These are phyloP conservation scores for Acrocephalus arundinaceus DNA, from an alignment of 2,113 vertebrate genomes.

Conservation along the genomic window DNA sequence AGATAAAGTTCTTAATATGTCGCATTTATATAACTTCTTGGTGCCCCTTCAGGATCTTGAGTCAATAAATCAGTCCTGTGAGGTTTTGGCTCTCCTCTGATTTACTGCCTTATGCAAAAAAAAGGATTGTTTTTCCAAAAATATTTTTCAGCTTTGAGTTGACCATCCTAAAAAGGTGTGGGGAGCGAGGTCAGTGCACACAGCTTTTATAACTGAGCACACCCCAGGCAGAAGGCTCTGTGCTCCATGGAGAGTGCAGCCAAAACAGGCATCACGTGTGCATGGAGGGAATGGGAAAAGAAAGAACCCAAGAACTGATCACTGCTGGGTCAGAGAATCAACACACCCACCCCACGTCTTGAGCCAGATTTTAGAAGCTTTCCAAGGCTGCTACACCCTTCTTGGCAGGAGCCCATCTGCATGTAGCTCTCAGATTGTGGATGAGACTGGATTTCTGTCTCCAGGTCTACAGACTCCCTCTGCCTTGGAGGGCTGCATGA, in stretches of 20 bases:
- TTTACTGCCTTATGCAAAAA: background rate
- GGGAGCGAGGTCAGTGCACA: background rate
- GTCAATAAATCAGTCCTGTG: background rate
- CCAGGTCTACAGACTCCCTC: background rate
- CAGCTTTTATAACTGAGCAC: background rate
- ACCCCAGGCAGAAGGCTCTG: background rate
- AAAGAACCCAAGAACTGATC: background rate
- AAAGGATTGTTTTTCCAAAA: background rate
- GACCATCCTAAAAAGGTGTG: background rate
- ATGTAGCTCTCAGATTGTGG: background rate
- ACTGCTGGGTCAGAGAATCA: background rate
- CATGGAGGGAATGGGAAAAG: background rate
- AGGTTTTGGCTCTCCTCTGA: background rate
- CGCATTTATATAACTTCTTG: background rate
- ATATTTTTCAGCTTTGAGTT: background rate
- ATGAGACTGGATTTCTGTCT: background rate
- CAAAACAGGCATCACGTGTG: background rate
- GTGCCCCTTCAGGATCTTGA: background rate
- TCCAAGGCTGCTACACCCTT: background rate
- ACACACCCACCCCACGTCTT: background rate
- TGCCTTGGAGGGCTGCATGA: background rate
- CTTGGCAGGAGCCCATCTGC: background rate
- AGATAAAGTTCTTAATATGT: background rate
- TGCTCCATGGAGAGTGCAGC: background rate
- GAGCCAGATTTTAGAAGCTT: background rate